Percentiles rank a stretch among this genome's conserved stretches.
Conservation (phyloP, 2,113 vertebrate genomes). For the Naja naja region DNA sequence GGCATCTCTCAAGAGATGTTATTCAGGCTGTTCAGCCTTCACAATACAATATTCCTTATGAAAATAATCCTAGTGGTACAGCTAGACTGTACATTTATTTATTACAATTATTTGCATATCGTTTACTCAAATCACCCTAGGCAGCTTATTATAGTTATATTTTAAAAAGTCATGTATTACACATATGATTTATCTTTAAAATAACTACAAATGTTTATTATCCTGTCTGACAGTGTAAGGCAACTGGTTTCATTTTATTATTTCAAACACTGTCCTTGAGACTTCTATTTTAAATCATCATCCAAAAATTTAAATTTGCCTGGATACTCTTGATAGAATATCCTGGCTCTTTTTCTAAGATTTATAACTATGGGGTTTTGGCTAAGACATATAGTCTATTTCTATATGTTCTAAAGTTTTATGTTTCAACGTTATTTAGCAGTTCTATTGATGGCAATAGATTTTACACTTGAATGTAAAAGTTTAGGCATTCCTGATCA, state of each 20-base stretch:
- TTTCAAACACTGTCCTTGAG: background rate
- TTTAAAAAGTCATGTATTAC: background rate
- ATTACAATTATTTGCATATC: background rate
- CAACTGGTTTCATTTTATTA: background rate
- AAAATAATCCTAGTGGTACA: no score
- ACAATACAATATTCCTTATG: background rate
- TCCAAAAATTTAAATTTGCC: conserved; percentile 5
- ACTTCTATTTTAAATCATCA: background rate
- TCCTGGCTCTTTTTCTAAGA: background rate
- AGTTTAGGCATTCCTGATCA: background rate
- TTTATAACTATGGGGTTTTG: conserved; percentile 8
- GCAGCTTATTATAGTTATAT: background rate
- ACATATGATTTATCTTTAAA: background rate
- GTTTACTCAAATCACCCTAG: background rate
- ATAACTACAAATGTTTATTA: background rate
- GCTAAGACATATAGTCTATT: background rate
- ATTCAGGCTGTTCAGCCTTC: background rate
- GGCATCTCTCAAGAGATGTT: background rate
- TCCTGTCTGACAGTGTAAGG: background rate
- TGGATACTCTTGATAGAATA: background rate
- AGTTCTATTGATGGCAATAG: background rate
- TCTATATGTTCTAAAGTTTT: conserved; percentile 18
- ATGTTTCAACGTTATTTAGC: conserved; percentile 14
- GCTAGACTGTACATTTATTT: background rate
- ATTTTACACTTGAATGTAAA: background rate